These are phyloP conservation scores for Glaucomys volans DNA, from an alignment of 2,113 vertebrate species.

Conservation along the genomic window DNA sequence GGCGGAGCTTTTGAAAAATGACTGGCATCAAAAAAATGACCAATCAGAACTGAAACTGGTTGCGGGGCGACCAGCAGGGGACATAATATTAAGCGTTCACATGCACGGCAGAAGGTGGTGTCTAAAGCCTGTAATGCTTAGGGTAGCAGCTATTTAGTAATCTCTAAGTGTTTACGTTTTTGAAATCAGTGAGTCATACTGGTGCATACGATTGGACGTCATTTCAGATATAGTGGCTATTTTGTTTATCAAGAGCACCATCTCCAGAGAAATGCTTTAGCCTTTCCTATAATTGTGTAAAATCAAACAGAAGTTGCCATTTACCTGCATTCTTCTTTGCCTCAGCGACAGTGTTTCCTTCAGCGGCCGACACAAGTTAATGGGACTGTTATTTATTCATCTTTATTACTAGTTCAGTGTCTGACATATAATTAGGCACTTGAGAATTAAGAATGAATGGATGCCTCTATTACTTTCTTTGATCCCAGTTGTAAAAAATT, in stretches of 20 bases:
- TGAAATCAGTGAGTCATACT: background rate
- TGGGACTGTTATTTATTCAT: background rate
- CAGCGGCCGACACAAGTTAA: background rate
- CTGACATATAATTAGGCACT: conserved; percentile 8
- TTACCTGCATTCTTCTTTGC: background rate
- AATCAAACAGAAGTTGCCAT: background rate
- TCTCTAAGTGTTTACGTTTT: background rate
- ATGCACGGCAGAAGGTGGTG: fast-evolving
- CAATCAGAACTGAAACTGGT: background rate
- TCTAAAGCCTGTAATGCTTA: fast-evolving
- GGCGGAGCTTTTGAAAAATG: background rate
- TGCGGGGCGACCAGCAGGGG: fast-evolving
- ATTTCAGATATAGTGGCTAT: background rate
- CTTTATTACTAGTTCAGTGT: background rate
- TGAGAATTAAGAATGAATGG: background rate
- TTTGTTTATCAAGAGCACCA: background rate
- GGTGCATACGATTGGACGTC: background rate
- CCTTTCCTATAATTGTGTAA: background rate
- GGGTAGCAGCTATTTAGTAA: background rate
- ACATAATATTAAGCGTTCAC: fast-evolving
- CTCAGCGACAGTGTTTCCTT: background rate
- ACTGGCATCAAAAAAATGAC: background rate
- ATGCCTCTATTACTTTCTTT: background rate
- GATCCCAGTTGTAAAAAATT: conserved; percentile 25
- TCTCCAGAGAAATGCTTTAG: background rate